Conservation (phyloP, 2,797 vertebrate genomes). For the Numenius phaeopus region DNA sequence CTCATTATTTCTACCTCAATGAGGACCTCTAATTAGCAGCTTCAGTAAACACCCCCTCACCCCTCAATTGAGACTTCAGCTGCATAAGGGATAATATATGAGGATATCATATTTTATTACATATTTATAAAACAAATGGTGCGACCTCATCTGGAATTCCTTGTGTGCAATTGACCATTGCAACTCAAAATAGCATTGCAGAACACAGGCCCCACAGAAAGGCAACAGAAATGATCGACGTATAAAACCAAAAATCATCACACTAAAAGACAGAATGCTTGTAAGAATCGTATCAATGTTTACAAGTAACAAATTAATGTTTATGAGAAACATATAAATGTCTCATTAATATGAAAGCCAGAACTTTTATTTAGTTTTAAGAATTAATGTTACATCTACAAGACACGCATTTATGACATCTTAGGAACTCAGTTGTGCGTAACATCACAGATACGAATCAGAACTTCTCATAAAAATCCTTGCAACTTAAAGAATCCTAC, state of each 20-base stretch:
- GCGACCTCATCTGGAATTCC: background rate
- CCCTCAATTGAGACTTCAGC: background rate
- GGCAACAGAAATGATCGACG: background rate
- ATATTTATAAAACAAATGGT: background rate
- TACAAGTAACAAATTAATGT: background rate
- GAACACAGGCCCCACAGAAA: background rate
- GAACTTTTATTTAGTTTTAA: background rate
- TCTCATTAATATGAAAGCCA: background rate
- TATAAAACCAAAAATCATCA: background rate
- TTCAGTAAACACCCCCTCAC: background rate
- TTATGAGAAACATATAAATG: background rate
- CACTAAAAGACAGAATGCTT: background rate
- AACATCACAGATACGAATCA: background rate
- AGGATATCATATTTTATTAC: background rate
- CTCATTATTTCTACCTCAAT: background rate
- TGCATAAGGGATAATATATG: background rate
- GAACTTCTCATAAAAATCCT: background rate
- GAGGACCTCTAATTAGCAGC: background rate
- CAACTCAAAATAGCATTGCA: background rate
- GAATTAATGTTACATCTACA: background rate
- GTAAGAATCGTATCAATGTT: background rate
- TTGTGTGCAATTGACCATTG: background rate
- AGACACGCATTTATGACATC: accelerated
- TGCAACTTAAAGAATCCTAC: background rate
- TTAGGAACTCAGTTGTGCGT: background rate